Base-by-base conservation (phyloP, 1,140 invertebrate species). In the Papilio dardanus region DNA sequence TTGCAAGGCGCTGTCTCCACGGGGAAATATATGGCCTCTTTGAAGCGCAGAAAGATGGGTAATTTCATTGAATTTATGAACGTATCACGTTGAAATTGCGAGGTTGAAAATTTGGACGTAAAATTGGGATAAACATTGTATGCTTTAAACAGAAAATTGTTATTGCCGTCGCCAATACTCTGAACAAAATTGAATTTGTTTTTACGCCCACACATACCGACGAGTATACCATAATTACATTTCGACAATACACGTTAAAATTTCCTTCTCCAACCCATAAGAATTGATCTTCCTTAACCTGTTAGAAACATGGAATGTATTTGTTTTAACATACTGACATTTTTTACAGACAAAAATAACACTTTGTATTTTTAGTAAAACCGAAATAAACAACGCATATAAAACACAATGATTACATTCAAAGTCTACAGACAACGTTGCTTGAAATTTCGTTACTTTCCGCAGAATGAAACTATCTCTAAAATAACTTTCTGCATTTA, bases 61-160 rank as follows among this genome's bases (percentile, higher is more conserved):
- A 89, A 92, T 92, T 90, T 92, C 89, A 91, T 88, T 89, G 88
- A 88, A 92, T 92, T 92, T 92, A 92, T 92, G 88, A 88, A 88
- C 90, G 88, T 91, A 90, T 88, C 89, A 88, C 81, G 84, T 81
- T 83, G 83, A 87, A 89, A 89, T 88, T 89, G 84, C 86, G 79
- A 85, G 79, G 81, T 88, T 86, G 83, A 83, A 89, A 91, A 88
- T 91, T 91, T 81, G 78, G 81, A 88, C 77, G 79, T 86, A 83
- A 88, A 91, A 89, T 81, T 86, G 81, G 81, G 81, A 88, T 87
- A 86, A 88, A 90, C 84, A 89, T 84, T 86, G 83, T 83, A 80
- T 77, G 78, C 67, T 83, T 71, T n/a, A 71, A 71, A 46, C 37
- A 30, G 14, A 42, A 71, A 46, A 71, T 7, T 40, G 24, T 30